These are phyloP conservation scores for Patiria miniata DNA, from an alignment of 35 echinoderm and acorn worm genomes.

Conservation along the genomic window DNA sequence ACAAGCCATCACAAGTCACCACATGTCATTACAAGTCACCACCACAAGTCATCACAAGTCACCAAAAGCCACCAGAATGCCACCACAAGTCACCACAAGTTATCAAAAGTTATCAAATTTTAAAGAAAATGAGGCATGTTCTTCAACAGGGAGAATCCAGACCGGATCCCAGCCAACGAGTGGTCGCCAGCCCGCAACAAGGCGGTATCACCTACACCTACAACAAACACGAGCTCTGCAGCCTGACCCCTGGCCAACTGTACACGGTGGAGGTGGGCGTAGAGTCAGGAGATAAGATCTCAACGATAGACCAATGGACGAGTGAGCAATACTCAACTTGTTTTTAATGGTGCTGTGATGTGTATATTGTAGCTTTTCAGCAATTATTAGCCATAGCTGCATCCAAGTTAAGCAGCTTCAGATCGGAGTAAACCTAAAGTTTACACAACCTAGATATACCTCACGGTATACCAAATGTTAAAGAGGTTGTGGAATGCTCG, in stretches of 20 bases:
- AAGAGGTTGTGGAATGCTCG: too few species aligned
- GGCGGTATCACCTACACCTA: neutral
- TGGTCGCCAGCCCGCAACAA: neutral
- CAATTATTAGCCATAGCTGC: neutral
- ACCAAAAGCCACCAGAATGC: too few species aligned
- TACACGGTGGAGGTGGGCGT: neutral
- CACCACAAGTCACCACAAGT: too few species aligned
- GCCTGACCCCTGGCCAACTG: neutral
- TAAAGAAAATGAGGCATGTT: too few species aligned
- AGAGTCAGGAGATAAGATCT: neutral
- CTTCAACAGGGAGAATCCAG: neutral
- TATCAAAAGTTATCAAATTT: too few species aligned
- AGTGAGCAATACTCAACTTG: neutral
- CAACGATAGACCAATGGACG: neutral
- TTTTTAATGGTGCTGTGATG: neutral
- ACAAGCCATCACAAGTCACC: too few species aligned
- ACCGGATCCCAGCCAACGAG: neutral
- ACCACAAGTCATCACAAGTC: too few species aligned
- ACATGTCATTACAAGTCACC: too few species aligned
- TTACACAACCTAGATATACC: too few species aligned
- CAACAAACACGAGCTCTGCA: neutral
- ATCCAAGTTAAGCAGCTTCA: neutral
- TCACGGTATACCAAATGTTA: too few species aligned
- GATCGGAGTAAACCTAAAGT: neutral
- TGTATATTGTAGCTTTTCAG: neutral